These are phyloP conservation scores for Argyresthia goedartella DNA, from an alignment of 2,888 invertebrate species.

Conservation along the genomic window DNA sequence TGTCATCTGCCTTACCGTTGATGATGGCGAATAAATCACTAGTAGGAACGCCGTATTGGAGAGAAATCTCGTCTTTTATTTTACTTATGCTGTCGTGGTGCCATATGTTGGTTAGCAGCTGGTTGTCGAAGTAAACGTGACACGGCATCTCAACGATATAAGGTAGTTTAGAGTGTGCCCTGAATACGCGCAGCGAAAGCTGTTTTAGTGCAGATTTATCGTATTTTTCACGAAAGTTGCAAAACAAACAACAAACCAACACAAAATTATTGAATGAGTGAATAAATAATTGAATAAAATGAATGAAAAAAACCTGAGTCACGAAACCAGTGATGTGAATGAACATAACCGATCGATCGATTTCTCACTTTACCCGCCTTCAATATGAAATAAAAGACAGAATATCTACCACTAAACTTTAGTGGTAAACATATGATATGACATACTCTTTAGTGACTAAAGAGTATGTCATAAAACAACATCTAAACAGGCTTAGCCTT, in stretches of 20 bases:
- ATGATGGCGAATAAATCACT: constrained; percentile 64
- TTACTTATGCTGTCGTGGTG: constrained; percentile 26
- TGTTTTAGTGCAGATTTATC: background rate
- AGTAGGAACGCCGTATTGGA: constrained; percentile 38
- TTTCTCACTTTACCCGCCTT: too few relatives aligned
- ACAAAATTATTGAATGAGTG: background rate
- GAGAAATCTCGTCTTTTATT: constrained; percentile 38
- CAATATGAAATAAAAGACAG: too few relatives aligned
- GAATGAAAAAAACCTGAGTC: background rate
- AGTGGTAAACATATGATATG: too few relatives aligned
- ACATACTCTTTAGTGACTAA: too few relatives aligned
- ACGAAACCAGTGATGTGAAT: background rate
- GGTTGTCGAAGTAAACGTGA: constrained; percentile 40
- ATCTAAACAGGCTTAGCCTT: too few relatives aligned
- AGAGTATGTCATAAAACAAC: too few relatives aligned
- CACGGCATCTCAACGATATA: constrained; percentile 28
- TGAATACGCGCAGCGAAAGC: background rate
- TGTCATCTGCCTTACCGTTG: constrained; percentile 57
- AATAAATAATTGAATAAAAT: constrained; percentile 1
- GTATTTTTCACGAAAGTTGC: background rate
- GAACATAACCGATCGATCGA: background rate
- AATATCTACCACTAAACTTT: too few relatives aligned
- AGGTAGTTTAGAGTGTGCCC: background rate
- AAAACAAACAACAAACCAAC: background rate
- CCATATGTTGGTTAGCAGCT: constrained; percentile 19